Base-by-base conservation (phyloP, 2,797 vertebrate species). In the Spatula clypeata region DNA sequence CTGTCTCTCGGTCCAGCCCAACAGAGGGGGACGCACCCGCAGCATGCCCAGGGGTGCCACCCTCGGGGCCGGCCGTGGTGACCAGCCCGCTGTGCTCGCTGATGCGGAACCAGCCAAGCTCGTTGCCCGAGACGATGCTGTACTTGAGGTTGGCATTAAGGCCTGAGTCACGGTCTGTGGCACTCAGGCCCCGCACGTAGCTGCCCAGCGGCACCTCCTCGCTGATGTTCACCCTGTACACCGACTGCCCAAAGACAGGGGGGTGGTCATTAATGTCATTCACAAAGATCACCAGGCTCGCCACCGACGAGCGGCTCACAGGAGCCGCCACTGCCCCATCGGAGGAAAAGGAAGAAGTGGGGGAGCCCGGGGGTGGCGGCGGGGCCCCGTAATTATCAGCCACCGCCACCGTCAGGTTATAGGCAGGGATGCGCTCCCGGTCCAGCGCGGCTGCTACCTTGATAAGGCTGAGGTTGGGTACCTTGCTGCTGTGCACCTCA, bases 201-300 rank as follows among this genome's bases (percentile, higher is more conserved):
- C 99, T 99, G 96, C 99, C 99, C 84, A 98, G 98, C 23, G 99
- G 99, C 75, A 99, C 98, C 81, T 99, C 99, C 96, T 99, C 99
- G 9, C 99, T 99, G 97, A 99, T 99, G 91, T 99, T 98, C 76
- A 99, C 99, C 80, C 98, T 97, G 97, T 99, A 99, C 95, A 99
- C 97, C 0, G 98, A 98, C 96, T 99, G 98, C 79, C 99, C 99
- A 23, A 99, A 99, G 92, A 99, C 98, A 0, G 99, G 99, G 0
- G 99, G 99, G 97, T 99, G 99, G 97, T 99, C 99, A 0, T 99
- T 99, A 93, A 99, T 99, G 97, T 99, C 99, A 19, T 99, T 99
- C 73, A 99, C 99, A 81, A 99, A 99, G 95, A 99, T 99, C 88
- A 99, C 99, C 94, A 99, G 96, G 95, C 99, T 99, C 61, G 99